Percentiles rank a stretch among this genome's conserved stretches.
Conservation (phyloP, 2,888 invertebrate genomes). For the Didymodactylos carnosus region DNA sequence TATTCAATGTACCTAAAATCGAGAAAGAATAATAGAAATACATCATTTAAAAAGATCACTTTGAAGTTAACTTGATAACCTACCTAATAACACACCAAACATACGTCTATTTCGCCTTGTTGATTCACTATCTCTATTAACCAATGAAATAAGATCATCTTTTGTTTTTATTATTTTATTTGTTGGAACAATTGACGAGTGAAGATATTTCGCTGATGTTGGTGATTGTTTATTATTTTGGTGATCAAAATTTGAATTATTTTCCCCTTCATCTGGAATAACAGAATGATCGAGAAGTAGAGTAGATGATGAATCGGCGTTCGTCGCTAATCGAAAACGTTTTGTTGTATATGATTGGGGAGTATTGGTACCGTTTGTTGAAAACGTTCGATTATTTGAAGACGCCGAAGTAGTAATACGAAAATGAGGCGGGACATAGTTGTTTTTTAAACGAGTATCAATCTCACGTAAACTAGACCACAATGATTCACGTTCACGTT, state of each 20-base stretch:
- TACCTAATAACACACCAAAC: conserved; percentile 2
- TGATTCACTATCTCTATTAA: conserved; percentile 1
- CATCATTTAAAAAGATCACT: no score
- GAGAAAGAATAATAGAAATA: no score
- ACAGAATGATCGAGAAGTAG: no score
- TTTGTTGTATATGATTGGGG: not conserved
- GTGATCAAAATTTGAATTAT: not conserved
- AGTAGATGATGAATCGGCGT: not conserved
- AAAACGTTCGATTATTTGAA: not conserved
- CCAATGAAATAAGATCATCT: conserved; percentile 11
- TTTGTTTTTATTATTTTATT: conserved; percentile 10
- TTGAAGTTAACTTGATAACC: no score
- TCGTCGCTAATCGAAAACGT: not conserved
- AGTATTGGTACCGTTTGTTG: not conserved
- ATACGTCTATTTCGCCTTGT: conserved; percentile 7
- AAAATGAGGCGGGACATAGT: not conserved
- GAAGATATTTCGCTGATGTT: not conserved
- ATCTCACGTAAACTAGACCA: not conserved
- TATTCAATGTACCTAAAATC: conserved; percentile 9
- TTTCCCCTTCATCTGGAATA: no score
- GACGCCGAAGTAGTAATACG: not conserved
- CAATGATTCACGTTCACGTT: not conserved
- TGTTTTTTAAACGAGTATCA: not conserved
- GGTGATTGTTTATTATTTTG: not conserved
- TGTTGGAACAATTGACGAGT: conserved; percentile 8